Percentiles rank a stretch among this genome's conserved stretches.
These are phyloP conservation scores for Bembecia ichneumoniformis DNA, from an alignment of 2,888 invertebrate genomes.

Conservation along the genomic window DNA sequence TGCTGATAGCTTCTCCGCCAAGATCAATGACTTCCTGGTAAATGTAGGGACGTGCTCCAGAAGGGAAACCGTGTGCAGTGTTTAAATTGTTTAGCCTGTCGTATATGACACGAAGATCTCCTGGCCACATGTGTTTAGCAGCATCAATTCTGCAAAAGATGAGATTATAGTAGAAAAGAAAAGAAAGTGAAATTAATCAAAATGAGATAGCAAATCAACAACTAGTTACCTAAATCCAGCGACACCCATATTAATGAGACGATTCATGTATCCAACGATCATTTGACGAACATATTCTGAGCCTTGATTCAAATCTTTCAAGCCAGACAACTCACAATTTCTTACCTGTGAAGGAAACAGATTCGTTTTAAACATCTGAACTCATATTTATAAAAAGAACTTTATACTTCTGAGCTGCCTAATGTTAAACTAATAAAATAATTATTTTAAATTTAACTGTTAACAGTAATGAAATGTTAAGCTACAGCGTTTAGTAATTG, in stretches of 20 bases:
- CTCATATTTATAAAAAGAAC: too few species aligned
- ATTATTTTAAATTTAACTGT: too few species aligned
- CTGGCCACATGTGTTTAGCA: slow-evolving; percentile 85
- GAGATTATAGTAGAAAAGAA: not conserved
- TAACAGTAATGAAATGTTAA: too few species aligned
- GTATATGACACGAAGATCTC: slow-evolving; percentile 79
- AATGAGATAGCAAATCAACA: not conserved
- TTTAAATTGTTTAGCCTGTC: slow-evolving; percentile 74
- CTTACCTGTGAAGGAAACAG: slow-evolving; percentile 54
- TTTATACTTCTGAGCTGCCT: too few species aligned
- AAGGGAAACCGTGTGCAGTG: slow-evolving; percentile 75
- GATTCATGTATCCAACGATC: slow-evolving; percentile 77
- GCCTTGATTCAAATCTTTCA: slow-evolving; percentile 78
- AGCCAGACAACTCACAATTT: slow-evolving; percentile 77
- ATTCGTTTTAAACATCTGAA: too few species aligned
- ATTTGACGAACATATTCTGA: slow-evolving; percentile 74
- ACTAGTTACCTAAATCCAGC: slow-evolving; percentile 80
- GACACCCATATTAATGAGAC: slow-evolving; percentile 79
- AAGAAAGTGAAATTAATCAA: not conserved
- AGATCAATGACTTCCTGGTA: slow-evolving; percentile 85
- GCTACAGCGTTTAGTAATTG: too few species aligned
- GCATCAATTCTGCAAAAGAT: slow-evolving; percentile 75
- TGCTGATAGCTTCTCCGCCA: slow-evolving; percentile 62
- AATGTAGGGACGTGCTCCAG: slow-evolving; percentile 77
- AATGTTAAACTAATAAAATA: too few species aligned